These are phyloP conservation scores for Montifringilla adamsi DNA, from an alignment of 2,113 vertebrate genomes.

Conservation along the genomic window DNA sequence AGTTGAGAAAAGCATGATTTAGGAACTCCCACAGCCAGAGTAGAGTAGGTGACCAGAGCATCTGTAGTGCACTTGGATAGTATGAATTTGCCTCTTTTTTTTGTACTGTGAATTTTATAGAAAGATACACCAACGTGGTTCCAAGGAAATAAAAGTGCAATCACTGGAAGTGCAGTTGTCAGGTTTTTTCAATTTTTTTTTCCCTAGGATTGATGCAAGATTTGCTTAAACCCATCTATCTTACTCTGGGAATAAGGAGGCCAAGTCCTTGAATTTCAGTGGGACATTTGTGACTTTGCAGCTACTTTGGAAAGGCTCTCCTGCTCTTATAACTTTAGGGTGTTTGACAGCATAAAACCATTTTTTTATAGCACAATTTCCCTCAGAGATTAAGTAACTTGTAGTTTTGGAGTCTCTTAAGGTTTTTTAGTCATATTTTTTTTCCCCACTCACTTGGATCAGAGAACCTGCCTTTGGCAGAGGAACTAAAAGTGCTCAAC, in stretches of 20 bases:
- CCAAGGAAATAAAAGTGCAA: constrained; percentile 33
- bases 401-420: not conserved
- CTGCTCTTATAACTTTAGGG: not conserved
- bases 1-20: not conserved
- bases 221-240: not conserved
- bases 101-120: constrained; percentile 4
- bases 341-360: not conserved
- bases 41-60: not conserved
- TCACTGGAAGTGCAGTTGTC: not conserved
- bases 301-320: not conserved
- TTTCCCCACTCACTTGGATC: not conserved
- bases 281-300: not conserved
- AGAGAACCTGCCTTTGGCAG: not conserved
- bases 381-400: not conserved
- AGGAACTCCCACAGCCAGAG: not conserved
- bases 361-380: not conserved
- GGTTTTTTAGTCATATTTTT: not conserved
- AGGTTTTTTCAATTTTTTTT: not conserved
- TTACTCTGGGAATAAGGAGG: not conserved
- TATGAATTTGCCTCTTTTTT: not conserved
- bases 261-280: not conserved
- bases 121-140: not conserved
- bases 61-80: not conserved
- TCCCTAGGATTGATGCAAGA: not conserved
- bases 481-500: not conserved